Evolutionary conservation across 2,888 invertebrate genomes (phyloP).

Genomic region (Cylindroiulus punctatus): DNA sequence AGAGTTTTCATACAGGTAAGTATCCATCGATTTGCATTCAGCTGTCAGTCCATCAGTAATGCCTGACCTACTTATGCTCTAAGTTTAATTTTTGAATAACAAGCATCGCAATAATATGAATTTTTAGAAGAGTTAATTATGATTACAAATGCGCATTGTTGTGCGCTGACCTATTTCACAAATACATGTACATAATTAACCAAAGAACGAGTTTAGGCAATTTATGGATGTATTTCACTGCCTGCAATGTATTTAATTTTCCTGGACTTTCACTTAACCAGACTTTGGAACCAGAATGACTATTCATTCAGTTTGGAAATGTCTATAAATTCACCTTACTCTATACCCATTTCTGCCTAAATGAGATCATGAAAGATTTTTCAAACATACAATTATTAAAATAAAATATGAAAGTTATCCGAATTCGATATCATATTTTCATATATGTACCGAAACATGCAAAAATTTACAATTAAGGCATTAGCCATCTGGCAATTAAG

Average conservation of each 20-base stretch:
- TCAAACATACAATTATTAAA: too few relatives aligned
- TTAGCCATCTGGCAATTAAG: too few relatives aligned
- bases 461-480: too few relatives aligned
- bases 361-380: too few relatives aligned
- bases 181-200: not conserved
- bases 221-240: not conserved
- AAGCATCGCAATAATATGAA: not conserved
- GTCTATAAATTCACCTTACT: not conserved
- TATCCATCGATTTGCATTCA: slow-evolving; percentile 17
- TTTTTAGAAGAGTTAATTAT: not conserved
- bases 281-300: not conserved
- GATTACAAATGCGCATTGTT: not conserved
- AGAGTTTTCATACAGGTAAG: not conserved
- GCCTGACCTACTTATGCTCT: slow-evolving; percentile 3
- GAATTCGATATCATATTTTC: too few relatives aligned
- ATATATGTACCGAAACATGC: too few relatives aligned
- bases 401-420: too few relatives aligned
- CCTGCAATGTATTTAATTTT: not conserved
- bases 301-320: not conserved
- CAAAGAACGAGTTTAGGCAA: not conserved
- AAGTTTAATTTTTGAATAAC: not conserved
- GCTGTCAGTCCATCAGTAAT: slow-evolving; percentile 2
- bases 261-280: not conserved
- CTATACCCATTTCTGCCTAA: not conserved
- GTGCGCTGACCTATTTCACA: not conserved